Base-by-base conservation (phyloP, 2,888 invertebrate species). In the Myopa testacea region DNA sequence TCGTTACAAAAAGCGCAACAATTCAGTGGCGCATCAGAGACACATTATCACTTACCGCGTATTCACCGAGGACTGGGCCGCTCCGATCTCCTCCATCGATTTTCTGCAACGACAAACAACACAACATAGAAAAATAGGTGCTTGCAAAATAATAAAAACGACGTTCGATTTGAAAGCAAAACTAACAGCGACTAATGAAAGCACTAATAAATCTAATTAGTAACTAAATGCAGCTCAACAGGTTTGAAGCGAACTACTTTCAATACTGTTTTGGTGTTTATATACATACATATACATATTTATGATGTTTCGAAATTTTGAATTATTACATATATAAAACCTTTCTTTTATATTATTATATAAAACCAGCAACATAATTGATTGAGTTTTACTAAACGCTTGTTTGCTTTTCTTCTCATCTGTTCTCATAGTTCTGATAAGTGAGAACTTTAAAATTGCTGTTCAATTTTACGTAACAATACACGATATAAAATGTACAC, bases 31-130 rank as follows among this genome's bases (percentile, higher is more conserved):
- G 68, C 69, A 84, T 83, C 84, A 84, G 84, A 84, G 82, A 84
- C 83, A 84, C 85, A 88, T 86, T 86, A 84, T 84, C 88, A 94
- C 95, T 95, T 91, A 95, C 95, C 95, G 95, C 88, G 95, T 94
- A 90, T 95, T 95, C 86, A 95, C 95, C 83, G 95, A 95, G 81
- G 95, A 88, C 85, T 88, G 93, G 77, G 95, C 93, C 87, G 94
- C 95, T 82, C 94, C 94, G 86, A 95, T 94, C 88, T 95, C 95
- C 90, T 95, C 95, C 90, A 95, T 94, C 81, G 95, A 92, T 84
- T 95, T 95, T 91, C 95, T 96, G 92, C 93, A 95, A 93, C 87
- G 81, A 77, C 78, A 75, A 75, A 81, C 76, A 78, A 79, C 72
- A 62, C 78, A 73, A 80, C 55, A 45, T 19, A 72, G 40, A 45